Percentiles rank a stretch among this genome's conserved stretches.
Evolutionary conservation across 2,113 vertebrate genomes (phyloP).

Genomic region (Aplodontia rufa): DNA sequence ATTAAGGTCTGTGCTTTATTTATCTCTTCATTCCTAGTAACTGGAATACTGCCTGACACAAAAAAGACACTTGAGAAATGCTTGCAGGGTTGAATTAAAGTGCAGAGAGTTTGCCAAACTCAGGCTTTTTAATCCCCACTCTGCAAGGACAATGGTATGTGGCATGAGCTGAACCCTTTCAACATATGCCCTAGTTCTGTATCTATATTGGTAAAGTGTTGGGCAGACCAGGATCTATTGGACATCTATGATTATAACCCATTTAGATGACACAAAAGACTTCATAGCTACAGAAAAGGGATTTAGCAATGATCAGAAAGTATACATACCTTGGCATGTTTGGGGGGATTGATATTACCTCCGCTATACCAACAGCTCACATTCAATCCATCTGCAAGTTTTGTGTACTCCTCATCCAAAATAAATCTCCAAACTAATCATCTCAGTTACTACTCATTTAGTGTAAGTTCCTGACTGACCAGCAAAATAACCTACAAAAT

Average conservation of each 20-base stretch:
- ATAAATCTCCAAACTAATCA: not conserved
- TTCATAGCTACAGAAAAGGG: not conserved
- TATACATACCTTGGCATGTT: not conserved
- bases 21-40: not conserved
- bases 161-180: not conserved
- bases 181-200: not conserved
- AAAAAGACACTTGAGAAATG: not conserved
- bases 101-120: not conserved
- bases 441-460: not conserved
- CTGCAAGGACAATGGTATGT: not conserved
- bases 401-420: not conserved
- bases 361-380: not conserved
- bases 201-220: not conserved
- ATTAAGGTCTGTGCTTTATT: not conserved
- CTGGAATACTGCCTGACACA: not conserved
- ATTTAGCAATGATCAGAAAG: not conserved
- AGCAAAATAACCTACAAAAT: not conserved
- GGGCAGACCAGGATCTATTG: not conserved
- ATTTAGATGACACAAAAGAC: not conserved
- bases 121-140: not conserved
- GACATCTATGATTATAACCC: not conserved
- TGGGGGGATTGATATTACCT: not conserved
- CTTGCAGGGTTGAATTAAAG: not conserved
- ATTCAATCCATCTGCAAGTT: not conserved
- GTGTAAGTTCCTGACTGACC: not conserved